These are phyloP conservation scores for Fabriciana adippe DNA, from an alignment of 2,888 invertebrate genomes.

Conservation along the genomic window DNA sequence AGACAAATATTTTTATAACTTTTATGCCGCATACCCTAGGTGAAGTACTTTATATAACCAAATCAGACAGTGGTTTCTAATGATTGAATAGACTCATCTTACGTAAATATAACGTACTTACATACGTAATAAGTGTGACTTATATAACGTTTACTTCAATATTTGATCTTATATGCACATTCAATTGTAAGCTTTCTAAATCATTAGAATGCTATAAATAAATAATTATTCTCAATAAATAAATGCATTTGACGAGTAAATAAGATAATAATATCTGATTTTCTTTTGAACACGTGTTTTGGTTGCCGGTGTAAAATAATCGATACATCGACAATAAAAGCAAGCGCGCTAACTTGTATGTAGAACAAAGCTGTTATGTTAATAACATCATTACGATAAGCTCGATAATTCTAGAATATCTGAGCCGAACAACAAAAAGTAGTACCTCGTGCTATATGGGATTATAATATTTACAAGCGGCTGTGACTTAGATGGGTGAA, in stretches of 20 bases:
- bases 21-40: constrained; percentile 35
- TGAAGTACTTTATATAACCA: constrained; percentile 61
- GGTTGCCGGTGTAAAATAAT: background rate
- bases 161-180: constrained; percentile 2
- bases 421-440: constrained; percentile 29
- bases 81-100: constrained; percentile 76
- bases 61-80: constrained; percentile 60
- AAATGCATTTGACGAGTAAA: background rate
- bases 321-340: background rate
- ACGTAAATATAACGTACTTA: constrained; percentile 72
- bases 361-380: background rate
- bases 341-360: background rate
- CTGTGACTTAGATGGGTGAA: constrained; percentile 60
- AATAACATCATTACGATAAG: constrained; percentile 9
- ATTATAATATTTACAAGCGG: constrained; percentile 43
- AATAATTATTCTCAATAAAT: background rate
- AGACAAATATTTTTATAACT: background rate
- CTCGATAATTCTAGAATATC: constrained; percentile 28
- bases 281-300: background rate
- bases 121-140: constrained; percentile 61
- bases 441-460: constrained; percentile 35
- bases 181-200: background rate
- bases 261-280: background rate
- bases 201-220: background rate
- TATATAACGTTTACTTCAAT: constrained; percentile 55